A percentile compares a stretch with the other conserved stretches of the same genome.
Evolutionary conservation across 2,113 vertebrate species (phyloP).

Genomic region (Podocnemis expansa): DNA sequence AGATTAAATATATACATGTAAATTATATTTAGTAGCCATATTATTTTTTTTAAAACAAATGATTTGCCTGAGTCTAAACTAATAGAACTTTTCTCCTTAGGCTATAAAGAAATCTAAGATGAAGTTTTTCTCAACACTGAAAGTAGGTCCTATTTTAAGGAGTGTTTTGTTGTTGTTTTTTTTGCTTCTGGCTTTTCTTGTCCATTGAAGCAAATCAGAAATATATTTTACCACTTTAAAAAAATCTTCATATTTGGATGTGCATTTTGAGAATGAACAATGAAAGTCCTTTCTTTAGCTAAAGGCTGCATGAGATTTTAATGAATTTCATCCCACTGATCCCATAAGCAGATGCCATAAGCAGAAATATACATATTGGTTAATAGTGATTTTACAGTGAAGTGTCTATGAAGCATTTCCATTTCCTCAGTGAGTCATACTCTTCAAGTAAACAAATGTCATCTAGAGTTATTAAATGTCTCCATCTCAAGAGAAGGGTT

Average conservation of each 20-base stretch:
- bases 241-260: conserved; percentile 22
- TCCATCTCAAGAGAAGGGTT: conserved; percentile 17
- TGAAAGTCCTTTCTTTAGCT: conserved; percentile 17
- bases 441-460: conserved; percentile 18
- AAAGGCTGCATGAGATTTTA: background rate
- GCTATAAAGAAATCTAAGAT: background rate
- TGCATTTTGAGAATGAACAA: conserved; percentile 46
- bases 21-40: conserved; percentile 10
- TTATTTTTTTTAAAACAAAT: conserved; percentile 17
- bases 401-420: background rate
- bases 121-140: conserved; percentile 14
- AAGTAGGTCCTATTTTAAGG: conserved; percentile 38
- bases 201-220: conserved; percentile 39
- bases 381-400: background rate
- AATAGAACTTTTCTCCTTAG: conserved; percentile 25
- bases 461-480: background rate
- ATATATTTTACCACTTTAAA: conserved; percentile 35
- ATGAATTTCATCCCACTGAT: background rate
- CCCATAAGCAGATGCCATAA: too few relatives aligned
- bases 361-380: background rate
- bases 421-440: background rate
- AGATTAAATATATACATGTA: background rate
- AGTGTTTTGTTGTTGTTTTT: conserved; percentile 47
- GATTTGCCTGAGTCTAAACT: background rate
- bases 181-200: conserved; percentile 39